Evolutionary conservation across 2,113 vertebrate genomes (phyloP), one percentile per base, ranked within the genome.

Genomic region (Stercorarius parasiticus): DNA sequence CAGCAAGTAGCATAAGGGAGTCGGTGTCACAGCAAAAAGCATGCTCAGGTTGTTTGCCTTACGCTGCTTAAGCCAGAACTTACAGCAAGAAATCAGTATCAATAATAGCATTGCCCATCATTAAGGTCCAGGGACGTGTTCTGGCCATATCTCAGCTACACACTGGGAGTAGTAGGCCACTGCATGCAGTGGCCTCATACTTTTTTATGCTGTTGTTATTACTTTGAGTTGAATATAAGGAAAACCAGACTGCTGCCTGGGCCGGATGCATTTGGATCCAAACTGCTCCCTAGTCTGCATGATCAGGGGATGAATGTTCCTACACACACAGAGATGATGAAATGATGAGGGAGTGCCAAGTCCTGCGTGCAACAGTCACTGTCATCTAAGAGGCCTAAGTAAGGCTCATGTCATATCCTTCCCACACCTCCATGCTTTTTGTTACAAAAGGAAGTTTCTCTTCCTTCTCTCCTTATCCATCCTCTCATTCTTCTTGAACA

Each of bases 121-220:
- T 95, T 96, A 95, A 95, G 88, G 91, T 92, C 83, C 69, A 89
- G 94, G 93, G 94, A 95, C n/a, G 5, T 38, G 73, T 50, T 91
- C 86, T 86, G 77, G 80, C 59, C n/a, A 18, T 86, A 77, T 92
- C 86, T 95, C 88, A 92, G 6, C 83, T 84, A 86, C 86, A 88
- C 88, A 42, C 72, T 86, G 93, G 93, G 91, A 88, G 86, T 88
- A 88, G 70, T 61, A 85, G 82, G 58, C 78, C 74, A 90, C 66
- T 36, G 82, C 50, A 62, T 82, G 29, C 67, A 73, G 86, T 80
- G 86, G 64, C 34, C 81, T 95, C 83, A 59, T 72, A 77, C 1
- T 4, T 84, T 87, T 95, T 95, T 84, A 91, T 91, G 72, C 72
- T 89, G 80, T 45, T 95, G 29, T 91, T 93, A 96, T 96, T 97